Evolutionary conservation across 2,888 invertebrate genomes (phyloP), one percentile per base, ranked within the genome.

Genomic region (Chirona hameri): DNA sequence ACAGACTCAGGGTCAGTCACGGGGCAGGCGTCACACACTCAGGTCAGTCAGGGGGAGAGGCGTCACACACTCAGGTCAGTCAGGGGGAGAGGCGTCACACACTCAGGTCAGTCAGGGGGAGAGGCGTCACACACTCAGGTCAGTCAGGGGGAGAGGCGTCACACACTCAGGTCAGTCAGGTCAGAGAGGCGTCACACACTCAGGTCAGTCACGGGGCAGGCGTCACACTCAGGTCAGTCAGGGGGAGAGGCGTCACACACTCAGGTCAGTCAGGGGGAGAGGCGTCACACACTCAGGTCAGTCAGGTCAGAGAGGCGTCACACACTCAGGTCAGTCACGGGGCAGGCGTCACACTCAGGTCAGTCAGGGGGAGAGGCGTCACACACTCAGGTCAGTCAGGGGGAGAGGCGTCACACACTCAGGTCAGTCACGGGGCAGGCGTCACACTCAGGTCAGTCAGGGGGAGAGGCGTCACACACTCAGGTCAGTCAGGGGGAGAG

Each of bases 111-210:
- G 39, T 80, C 12, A 80, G 29, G 29, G 52, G 27, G 52, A 46
- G 46, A 0, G 76, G 76, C 0, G 76, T 76, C 76, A 76, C 76
- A 24, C 46, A 76, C 76, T 76, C 76, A 24, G 76, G 76, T 76
- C 24, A 46, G 76, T 24, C 18, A 21, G 60, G 2, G 21, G 60
- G 10, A 52, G 52, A 7, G 52, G 52, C 10, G 60, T 24, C 24
- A 18, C 55, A 12, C n/a, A 29, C 48, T 79, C 31, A 48, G 5
- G 27, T 15, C 9, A 15, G 39, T 29, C n/a, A 39, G n/a, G n/a
- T n/a, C n/a, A n/a, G n/a, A n/a, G n/a, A n/a, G n/a, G n/a, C n/a
- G n/a, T n/a, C n/a, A n/a, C n/a, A n/a, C n/a, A n/a, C n/a, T n/a
- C n/a, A n/a, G n/a, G n/a, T n/a, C n/a, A n/a, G n/a, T n/a, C n/a